A percentile compares a stretch with the other conserved stretches of the same genome.
Conservation (phyloP, 2,113 vertebrate genomes). For the Syrmaticus mikado region DNA sequence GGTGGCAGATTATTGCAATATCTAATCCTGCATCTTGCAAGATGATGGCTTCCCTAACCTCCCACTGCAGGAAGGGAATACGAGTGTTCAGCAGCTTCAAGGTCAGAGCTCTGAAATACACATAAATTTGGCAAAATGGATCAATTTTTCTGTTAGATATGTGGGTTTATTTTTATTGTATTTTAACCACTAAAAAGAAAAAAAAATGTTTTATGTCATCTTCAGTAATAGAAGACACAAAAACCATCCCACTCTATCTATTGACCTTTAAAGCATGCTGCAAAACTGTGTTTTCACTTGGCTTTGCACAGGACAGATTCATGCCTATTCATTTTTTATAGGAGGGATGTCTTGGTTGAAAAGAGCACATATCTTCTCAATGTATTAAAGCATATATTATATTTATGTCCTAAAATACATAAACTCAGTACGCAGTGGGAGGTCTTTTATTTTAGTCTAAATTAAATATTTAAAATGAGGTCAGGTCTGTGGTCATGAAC, state of each 20-base stretch:
- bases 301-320: neutral
- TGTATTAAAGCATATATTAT: neutral
- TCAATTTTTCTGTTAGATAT: neutral
- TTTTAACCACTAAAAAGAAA: neutral
- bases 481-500: neutral
- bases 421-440: neutral
- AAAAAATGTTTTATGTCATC: neutral
- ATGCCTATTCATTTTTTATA: neutral
- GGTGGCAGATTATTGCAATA: conserved; percentile 2
- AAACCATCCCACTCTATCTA: neutral
- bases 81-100: neutral
- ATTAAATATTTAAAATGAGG: conserved; percentile 4
- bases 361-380: neutral
- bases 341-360: neutral
- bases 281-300: neutral
- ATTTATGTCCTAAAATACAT: neutral
- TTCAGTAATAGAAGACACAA: neutral
- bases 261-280: neutral
- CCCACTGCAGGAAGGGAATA: neutral
- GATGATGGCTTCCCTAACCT: neutral
- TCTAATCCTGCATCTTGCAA: conserved; percentile 15
- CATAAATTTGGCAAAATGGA: neutral
- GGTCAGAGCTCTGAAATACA: neutral
- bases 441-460: neutral
- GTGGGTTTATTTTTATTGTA: neutral